Evolutionary conservation across 2,888 invertebrate genomes (phyloP), one percentile per base, ranked within the genome.

Genomic region (Lithosia quadra): DNA sequence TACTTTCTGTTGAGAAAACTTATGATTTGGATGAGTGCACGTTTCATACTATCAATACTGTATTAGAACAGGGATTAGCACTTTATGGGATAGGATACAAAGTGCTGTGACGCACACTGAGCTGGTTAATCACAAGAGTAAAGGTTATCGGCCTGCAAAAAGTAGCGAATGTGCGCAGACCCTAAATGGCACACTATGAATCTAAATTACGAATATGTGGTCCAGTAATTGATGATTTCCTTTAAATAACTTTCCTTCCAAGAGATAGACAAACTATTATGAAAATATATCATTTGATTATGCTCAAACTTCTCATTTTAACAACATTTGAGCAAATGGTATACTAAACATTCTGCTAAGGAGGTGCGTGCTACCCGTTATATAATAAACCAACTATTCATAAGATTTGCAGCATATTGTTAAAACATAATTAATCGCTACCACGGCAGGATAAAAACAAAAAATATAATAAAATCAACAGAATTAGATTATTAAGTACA

Each of bases 401-500:
- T 88, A 90, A 91, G 87, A 90, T 80, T 81, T 80, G 86, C 86
- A 89, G 88, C 86, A 74, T 83, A 79, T 70, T 75, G 59, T 63
- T 53, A 83, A 78, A 80, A 69, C 74, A 79, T 74, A 78, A 76
- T 74, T 75, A 60, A 71, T 71, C 55, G 69, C 69, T 43, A 60
- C 77, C 74, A 75, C 75, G 81, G 85, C 83, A 86, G 86, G 79
- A 85, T 68, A 80, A 82, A 82, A 80, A 78, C 80, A 81, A 83
- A 77, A 78, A 82, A 63, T 21, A 68, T 36, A 79, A 84, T 77
- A 79, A 83, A 84, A 85, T 82, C 83, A 87, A 86, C 84, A 82
- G 65, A 87, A 89, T 85, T 89, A 86, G 69, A 89, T 84, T 84
- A 89, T 84, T 85, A 88, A 88, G 82, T 89, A 90, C 85, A 86